Evolutionary conservation across 2,888 invertebrate species (phyloP), one percentile per base, ranked within the genome.

Genomic region (Vanessa cardui): DNA sequence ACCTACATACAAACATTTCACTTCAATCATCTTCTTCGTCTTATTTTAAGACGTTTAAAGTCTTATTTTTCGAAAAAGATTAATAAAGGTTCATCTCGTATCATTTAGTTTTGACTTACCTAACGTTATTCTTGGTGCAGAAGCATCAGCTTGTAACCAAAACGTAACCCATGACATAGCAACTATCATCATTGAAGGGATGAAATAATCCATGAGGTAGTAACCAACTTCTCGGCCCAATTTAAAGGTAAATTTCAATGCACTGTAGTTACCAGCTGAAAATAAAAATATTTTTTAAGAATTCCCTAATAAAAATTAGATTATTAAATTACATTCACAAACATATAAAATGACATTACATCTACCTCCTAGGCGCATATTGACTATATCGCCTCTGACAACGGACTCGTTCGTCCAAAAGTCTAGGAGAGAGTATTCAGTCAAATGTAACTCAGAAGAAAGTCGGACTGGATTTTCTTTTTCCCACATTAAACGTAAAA

Each of bases 161-260:
- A 97, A 97, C 0, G 97, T 96, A 15, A 97, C 97, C 97, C 97
- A 97, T 0, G 97, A 97, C 78, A 96, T 96, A 7, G 96, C 95
- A 2, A 97, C 97, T 77, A 97, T 95, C 82, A 97, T 94, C 93
- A 97, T 96, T 8, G 97, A 97, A 3, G 97, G 97, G 72, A 97
- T 94, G 77, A 97, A 97, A 82, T 97, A 97, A 79, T 97, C 97
- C 96, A 97, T 96, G 72, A 97, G 93, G 83, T 97, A 97, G 83
- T 96, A 97, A 33, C 97, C 97, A 74, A 97, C 96, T 89, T 97
- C 97, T 58, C 97, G 94, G 0, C 95, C 95, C 58, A 97, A 86
- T 79, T 96, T 95, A 77, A 97, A 96, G 4, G 96, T 95, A 79
- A 97, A 96, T 68, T 95, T 95, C 20, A 97, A 92, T 0, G 96